A percentile compares a stretch with the other conserved stretches of the same genome.
These are phyloP conservation scores for Polymixis flavicincta DNA, from an alignment of 2,888 invertebrate species.

Conservation along the genomic window DNA sequence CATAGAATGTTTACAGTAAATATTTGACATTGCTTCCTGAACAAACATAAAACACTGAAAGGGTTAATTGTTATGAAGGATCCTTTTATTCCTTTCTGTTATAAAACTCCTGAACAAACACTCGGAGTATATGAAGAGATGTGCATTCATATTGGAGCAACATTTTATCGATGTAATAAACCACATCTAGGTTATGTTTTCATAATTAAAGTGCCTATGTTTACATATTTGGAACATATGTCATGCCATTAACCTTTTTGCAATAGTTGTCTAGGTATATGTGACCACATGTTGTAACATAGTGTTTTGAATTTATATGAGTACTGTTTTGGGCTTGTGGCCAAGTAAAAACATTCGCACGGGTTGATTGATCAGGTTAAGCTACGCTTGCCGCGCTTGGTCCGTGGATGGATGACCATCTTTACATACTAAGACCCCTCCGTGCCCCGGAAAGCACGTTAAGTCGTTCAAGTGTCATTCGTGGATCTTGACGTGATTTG, in stretches of 20 bases:
- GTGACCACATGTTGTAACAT: background rate
- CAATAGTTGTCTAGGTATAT: conserved; percentile 13
- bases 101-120: conserved; percentile 45
- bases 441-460: too few species aligned
- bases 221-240: conserved; percentile 38
- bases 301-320: background rate
- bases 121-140: conserved; percentile 21
- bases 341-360: too few species aligned
- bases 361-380: too few species aligned
- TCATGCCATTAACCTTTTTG: conserved; percentile 39
- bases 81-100: conserved; percentile 12
- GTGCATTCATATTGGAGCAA: conserved; percentile 32
- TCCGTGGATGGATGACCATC: too few species aligned
- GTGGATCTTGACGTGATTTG: too few species aligned
- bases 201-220: conserved; percentile 50
- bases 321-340: background rate
- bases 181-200: conserved; percentile 57
- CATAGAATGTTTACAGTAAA: conserved; percentile 48
- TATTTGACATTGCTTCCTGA: conserved; percentile 55
- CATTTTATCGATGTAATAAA: conserved; percentile 49
- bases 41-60: conserved; percentile 47
- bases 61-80: conserved; percentile 35
- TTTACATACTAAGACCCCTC: too few species aligned
- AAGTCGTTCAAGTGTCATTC: too few species aligned
- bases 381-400: too few species aligned